Base-by-base conservation (phyloP, 2,113 vertebrate species). In the Gila orcuttii region DNA sequence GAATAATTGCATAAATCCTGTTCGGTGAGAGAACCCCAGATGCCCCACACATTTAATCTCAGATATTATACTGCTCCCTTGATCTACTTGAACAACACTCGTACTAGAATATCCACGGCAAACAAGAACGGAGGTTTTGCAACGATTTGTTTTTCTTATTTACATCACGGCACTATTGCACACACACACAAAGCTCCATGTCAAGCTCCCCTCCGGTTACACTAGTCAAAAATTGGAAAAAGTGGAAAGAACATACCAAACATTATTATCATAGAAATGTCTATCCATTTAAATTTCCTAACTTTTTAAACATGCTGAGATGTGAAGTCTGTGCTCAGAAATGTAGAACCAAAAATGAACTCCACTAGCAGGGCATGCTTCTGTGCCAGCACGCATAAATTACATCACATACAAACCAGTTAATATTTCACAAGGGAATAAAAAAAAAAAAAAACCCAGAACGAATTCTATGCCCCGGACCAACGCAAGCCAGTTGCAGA, bases 1-100 rank as follows among this genome's bases (percentile, higher is more conserved):
- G 85, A 84, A 88, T 90, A 88, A 91, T 83, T 91, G 82, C 79
- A 68, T 82, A 86, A 89, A 86, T 84, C 78, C 74, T 86, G 80
- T 85, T 88, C 73, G 69, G 71, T 75, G 45, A 82, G 75, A 83
- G 74, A 62, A 80, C 77, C 68, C 82, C 42, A 28, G 64, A 80
- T 69, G 78, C 79, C 74, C 79, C 79, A 62, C 31, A 87, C 47
- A 62, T 83, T 60, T 77, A 87, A 88, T 60, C 79, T 83, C 87
- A 83, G 55, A 88, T 75, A 82, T 50, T 82, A 82, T 82, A 69
- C 47, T 23, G 62, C 42, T 82, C 25, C 17, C 62, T 68, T 57
- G 76, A 59, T 78, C 28, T 78, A 28, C 76, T 77, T 33, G 25
- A 79, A 62, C 64, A 68, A 47, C n/a, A 31, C 45, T 69, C 62